Evolutionary conservation across 2,113 vertebrate species (phyloP).

Genomic region (Trachemys scripta): DNA sequence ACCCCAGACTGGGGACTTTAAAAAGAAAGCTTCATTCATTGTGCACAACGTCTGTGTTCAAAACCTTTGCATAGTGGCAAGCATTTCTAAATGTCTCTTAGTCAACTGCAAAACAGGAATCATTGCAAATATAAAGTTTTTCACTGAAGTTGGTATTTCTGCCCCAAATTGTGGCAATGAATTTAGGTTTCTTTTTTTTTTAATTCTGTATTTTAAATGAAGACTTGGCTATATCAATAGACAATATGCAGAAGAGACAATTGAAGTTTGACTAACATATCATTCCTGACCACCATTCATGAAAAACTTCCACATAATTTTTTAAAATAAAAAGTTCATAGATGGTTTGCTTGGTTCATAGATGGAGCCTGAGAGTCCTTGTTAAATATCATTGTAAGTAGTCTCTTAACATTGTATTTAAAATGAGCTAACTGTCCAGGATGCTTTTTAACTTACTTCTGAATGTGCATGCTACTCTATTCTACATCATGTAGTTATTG

Average conservation of each 20-base stretch:
- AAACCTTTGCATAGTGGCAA: accelerated
- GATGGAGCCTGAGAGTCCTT: neutral
- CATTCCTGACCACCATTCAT: neutral
- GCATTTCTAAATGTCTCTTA: neutral
- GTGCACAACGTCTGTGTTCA: accelerated
- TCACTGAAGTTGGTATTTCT: neutral
- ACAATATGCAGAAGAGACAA: neutral
- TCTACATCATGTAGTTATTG: accelerated
- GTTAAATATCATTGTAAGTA: neutral
- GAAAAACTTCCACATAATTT: neutral
- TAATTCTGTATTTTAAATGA: neutral
- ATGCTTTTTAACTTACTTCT: neutral
- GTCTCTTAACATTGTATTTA: neutral
- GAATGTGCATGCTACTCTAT: neutral
- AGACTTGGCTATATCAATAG: neutral
- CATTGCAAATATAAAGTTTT: neutral
- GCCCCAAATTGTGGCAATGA: neutral
- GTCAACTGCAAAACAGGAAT: neutral
- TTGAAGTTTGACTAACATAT: neutral
- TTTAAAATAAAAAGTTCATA: neutral
- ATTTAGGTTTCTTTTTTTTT: neutral
- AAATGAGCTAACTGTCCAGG: neutral
- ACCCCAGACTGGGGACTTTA: neutral
- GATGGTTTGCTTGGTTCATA: neutral
- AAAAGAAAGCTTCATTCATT: neutral